Percentiles rank a stretch among this genome's conserved stretches.
Conservation (phyloP, 2,113 vertebrate genomes). For the Varanus salvator region DNA sequence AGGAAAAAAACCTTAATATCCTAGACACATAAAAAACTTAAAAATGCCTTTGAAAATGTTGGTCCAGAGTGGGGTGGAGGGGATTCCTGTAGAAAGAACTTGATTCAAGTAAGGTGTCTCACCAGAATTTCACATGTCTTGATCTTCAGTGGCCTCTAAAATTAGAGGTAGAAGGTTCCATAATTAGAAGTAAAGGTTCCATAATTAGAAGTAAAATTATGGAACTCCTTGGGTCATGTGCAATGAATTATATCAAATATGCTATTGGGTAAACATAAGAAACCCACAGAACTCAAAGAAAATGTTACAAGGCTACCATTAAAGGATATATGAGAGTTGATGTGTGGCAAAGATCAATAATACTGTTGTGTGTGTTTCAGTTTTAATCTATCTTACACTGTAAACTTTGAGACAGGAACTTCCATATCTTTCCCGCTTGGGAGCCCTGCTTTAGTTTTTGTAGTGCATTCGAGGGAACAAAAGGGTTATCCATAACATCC, state of each 20-base stretch:
- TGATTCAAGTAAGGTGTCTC: neutral
- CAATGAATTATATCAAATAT: neutral
- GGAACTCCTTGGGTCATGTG: neutral
- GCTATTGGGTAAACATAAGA: neutral
- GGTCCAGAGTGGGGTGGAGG: neutral
- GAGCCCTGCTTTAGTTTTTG: neutral
- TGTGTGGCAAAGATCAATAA: no score
- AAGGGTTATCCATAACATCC: no score
- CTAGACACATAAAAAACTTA: neutral
- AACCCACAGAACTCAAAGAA: neutral
- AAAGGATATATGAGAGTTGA: neutral
- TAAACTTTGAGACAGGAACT: neutral
- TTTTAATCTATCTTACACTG: neutral
- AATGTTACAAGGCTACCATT: no score
- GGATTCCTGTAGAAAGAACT: neutral
- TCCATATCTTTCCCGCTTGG: neutral
- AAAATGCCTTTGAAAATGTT: slow-evolving; percentile 4
- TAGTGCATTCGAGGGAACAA: neutral
- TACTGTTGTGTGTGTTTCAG: neutral
- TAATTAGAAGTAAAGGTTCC: no score
- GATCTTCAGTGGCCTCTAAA: neutral
- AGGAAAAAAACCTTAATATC: neutral
- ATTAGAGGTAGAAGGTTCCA: no score
- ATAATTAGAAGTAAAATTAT: neutral
- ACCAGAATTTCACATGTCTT: neutral